Percentiles rank a stretch among this genome's conserved stretches.
These are phyloP conservation scores for Muntiacus muntjak DNA, from an alignment of 2,113 vertebrate genomes.

Conservation along the genomic window DNA sequence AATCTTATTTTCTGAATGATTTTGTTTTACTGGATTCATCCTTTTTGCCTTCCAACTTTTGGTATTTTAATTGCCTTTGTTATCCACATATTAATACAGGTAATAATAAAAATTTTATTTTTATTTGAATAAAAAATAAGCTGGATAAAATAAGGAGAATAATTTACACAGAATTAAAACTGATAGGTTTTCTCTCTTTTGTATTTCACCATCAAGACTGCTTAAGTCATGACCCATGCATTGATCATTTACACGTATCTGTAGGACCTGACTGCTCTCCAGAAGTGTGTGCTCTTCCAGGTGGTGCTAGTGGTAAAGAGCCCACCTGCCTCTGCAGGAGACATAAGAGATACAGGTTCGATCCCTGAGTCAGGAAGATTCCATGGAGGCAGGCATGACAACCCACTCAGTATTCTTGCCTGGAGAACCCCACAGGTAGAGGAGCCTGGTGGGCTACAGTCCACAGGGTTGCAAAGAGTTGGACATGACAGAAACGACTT, in stretches of 20 bases:
- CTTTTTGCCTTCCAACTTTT: neutral
- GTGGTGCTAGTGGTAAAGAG: neutral
- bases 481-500: rapidly evolving
- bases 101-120: neutral
- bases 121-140: neutral
- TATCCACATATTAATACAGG: neutral
- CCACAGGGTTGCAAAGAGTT: neutral
- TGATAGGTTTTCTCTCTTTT: neutral
- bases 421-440: neutral
- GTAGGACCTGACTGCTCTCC: neutral
- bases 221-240: neutral
- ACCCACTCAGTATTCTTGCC: neutral
- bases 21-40: neutral
- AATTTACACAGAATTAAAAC: neutral
- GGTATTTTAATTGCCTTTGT: neutral
- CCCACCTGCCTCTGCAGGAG: neutral
- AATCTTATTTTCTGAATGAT: neutral
- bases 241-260: neutral
- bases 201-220: rapidly evolving
- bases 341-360: neutral
- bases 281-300: neutral
- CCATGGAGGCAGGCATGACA: neutral
- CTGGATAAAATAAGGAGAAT: neutral
- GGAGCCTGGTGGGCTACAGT: neutral
- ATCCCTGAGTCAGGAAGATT: neutral